Conservation (phyloP, 2,113 vertebrate species). For the Buteo buteo region DNA sequence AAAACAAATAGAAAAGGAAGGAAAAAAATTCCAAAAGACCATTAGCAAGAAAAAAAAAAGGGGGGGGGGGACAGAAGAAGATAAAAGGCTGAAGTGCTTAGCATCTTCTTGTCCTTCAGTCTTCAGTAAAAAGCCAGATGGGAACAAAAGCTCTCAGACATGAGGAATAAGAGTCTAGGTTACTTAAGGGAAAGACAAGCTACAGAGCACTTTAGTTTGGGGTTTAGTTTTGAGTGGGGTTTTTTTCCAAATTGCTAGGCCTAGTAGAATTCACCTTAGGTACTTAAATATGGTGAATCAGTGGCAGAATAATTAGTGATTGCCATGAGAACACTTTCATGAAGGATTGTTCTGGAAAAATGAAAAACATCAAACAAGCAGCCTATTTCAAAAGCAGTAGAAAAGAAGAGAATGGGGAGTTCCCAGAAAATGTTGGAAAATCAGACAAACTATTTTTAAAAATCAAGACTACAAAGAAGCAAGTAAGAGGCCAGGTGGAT, state of each 20-base stretch:
- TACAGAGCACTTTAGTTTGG: neutral
- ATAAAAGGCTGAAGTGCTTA: neutral
- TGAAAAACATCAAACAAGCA: neutral
- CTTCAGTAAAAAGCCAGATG: neutral
- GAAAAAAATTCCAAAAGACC: neutral
- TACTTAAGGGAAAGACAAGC: neutral
- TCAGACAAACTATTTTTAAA: neutral
- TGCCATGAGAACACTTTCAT: neutral
- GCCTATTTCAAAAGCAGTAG: neutral
- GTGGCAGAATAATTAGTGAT: neutral
- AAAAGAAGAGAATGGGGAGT: neutral
- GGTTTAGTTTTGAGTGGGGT: rapidly evolving
- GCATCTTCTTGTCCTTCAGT: neutral
- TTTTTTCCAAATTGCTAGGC: neutral
- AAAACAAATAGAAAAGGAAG: neutral
- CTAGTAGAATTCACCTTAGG: neutral
- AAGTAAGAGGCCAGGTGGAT: neutral
- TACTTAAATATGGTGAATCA: neutral
- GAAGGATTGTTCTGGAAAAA: neutral
- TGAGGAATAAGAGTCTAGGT: neutral
- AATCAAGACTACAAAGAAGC: neutral
- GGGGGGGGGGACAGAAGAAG: neutral
- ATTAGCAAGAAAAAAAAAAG: rapidly evolving
- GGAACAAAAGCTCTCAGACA: neutral
- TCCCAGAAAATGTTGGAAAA: neutral